phyloP scores from a whole-genome alignment of 64 coral and sea anemone species.

The Pachyseris speciosa region DNA sequence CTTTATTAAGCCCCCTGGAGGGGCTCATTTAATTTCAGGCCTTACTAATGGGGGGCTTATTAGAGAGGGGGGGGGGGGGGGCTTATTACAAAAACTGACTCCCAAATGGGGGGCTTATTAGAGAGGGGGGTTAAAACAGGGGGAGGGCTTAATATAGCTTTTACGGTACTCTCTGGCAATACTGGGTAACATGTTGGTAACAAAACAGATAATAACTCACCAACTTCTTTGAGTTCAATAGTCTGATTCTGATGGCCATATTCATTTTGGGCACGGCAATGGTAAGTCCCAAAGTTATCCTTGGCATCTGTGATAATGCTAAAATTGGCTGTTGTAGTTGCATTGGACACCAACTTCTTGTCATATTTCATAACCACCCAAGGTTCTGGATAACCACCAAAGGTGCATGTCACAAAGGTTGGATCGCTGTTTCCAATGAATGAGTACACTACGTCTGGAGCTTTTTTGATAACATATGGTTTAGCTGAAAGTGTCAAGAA shows the following conservation, averaged over 20 bases:
- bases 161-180: too few species aligned
- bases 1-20: too few species aligned
- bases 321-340: conserved; percentile 4
- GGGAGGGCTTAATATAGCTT: too few species aligned
- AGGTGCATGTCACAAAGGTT: conserved; percentile 24
- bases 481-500: not conserved
- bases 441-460: conserved; percentile 10
- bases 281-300: conserved; percentile 44
- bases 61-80: too few species aligned
- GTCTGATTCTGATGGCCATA: conserved; percentile 35
- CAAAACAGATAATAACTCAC: conserved; percentile 7
- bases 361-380: conserved; percentile 44
- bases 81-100: too few species aligned
- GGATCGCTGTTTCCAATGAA: conserved; percentile 60
- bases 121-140: too few species aligned
- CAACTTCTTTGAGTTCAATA: conserved; percentile 18
- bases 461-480: not conserved
- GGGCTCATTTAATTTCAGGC: too few species aligned
- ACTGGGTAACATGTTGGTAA: too few species aligned
- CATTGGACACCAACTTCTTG: conserved; percentile 43
- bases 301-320: conserved; percentile 47
- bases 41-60: too few species aligned
- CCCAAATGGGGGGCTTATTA: too few species aligned
- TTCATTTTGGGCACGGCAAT: conserved; percentile 35
- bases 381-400: conserved; percentile 36